Base-by-base conservation (phyloP, 1,140 invertebrate species). In the Solen grandis region DNA sequence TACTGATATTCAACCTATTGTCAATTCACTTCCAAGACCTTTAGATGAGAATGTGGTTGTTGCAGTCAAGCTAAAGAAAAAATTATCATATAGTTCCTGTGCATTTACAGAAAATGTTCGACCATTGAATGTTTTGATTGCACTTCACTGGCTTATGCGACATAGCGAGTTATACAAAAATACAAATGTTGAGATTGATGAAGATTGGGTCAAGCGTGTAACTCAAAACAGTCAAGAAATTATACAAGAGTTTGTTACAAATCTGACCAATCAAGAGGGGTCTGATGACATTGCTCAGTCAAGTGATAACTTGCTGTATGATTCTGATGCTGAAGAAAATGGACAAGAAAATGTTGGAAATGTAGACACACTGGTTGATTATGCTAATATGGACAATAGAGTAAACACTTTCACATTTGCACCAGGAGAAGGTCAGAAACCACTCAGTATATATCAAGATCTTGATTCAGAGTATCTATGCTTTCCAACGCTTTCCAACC, bases 401-500 rank as follows among this genome's bases (percentile, higher is more conserved):
- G n/a, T 31, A 4, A n/a, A 16, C 38, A 57, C 50, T 27, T 73
- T 63, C 60, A 60, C 69, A 29, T 81, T 75, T 75, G 79, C 79
- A n/a, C 79, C 79, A n/a, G 79, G 79, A 38, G 79, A 74, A 60
- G 69, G 69, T 57, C 69, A 81, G 31, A 10, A 13, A 29, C 79
- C 79, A 65, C 25, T 81, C 19, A 81, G 79, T 81, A 65, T 81
- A 46, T 81, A 35, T 52, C 41, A 65, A 46, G 60, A 81, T 68
- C 29, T 36, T 57, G 38, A 74, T 66, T 65, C 79, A 16, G 79
- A 81, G 59, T 63, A 41, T 25, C 35, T 81, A 3, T 59, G 54
- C 31, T 81, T 81, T 62, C n/a, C n/a, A n/a, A n/a, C n/a, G n/a
- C n/a, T n/a, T n/a, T n/a, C 62, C 79, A n/a, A 54, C 10, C 29